Conservation (phyloP, 2,888 invertebrate genomes). For the Perdita meconis region DNA sequence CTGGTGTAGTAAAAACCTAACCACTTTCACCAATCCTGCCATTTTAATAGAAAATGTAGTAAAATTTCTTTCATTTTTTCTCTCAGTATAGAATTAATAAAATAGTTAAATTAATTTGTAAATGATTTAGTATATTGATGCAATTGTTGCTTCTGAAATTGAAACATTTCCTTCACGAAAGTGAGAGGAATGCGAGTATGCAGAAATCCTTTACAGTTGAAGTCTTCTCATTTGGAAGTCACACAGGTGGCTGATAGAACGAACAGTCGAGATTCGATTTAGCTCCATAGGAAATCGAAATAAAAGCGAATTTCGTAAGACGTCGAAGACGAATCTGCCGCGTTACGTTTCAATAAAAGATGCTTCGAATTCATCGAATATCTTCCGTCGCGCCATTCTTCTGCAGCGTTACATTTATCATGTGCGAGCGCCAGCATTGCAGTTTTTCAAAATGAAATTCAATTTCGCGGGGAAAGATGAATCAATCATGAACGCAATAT, state of each 20-base stretch:
- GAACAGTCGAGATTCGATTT: conserved; percentile 7
- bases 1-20: no score
- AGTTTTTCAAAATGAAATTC: conserved; percentile 15
- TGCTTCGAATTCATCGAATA: conserved; percentile 21
- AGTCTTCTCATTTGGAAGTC: neutral
- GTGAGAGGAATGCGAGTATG: no score
- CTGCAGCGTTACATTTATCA: conserved; percentile 24
- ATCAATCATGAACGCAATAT: neutral
- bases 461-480: conserved; percentile 8
- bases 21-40: no score
- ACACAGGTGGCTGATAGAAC: conserved; percentile 3
- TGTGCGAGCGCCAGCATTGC: neutral
- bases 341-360: conserved; percentile 19
- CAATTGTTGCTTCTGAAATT: no score
- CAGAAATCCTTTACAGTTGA: no score
- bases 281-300: neutral
- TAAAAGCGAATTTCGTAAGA: conserved; percentile 27
- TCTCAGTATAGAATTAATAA: no score
- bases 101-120: no score
- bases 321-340: conserved; percentile 1
- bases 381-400: conserved; percentile 8
- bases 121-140: no score
- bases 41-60: no score
- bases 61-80: no score
- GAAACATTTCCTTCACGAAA: no score